Conservation (phyloP, 2,888 invertebrate genomes). For the Xiphydria camelus region DNA sequence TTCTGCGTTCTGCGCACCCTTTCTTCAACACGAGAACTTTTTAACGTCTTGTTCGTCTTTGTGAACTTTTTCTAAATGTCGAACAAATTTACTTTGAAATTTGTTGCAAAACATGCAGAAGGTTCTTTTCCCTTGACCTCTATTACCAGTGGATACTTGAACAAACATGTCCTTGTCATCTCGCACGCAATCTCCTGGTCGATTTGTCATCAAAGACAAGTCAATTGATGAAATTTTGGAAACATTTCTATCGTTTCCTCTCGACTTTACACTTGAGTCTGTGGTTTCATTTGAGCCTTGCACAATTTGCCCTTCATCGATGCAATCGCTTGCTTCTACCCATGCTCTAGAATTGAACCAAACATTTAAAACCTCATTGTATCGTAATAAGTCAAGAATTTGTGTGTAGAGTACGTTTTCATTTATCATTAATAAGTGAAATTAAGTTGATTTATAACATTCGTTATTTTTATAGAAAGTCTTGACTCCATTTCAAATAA, state of each 20-base stretch:
- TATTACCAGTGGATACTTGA: neutral
- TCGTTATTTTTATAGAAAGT: too few species aligned
- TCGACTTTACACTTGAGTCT: too few species aligned
- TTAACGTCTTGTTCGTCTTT: neutral
- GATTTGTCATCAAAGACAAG: neutral
- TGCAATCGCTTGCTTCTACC: too few species aligned
- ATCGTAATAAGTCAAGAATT: too few species aligned
- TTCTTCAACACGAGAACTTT: neutral
- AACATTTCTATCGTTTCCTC: conserved; percentile 5
- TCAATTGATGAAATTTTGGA: neutral
- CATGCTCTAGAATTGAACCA: too few species aligned
- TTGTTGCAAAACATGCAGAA: neutral
- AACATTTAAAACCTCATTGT: too few species aligned
- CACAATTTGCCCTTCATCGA: too few species aligned
- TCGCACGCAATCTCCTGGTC: neutral
- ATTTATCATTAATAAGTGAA: too few species aligned
- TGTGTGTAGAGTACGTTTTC: too few species aligned
- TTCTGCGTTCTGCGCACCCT: neutral
- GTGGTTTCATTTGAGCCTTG: too few species aligned
- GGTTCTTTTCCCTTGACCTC: neutral
- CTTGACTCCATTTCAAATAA: too few species aligned
- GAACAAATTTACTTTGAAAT: neutral
- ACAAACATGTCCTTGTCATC: neutral
- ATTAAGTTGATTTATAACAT: too few species aligned
- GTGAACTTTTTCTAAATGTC: neutral